Conservation (phyloP, 2,888 invertebrate genomes). For the Drosophila testacea region DNA sequence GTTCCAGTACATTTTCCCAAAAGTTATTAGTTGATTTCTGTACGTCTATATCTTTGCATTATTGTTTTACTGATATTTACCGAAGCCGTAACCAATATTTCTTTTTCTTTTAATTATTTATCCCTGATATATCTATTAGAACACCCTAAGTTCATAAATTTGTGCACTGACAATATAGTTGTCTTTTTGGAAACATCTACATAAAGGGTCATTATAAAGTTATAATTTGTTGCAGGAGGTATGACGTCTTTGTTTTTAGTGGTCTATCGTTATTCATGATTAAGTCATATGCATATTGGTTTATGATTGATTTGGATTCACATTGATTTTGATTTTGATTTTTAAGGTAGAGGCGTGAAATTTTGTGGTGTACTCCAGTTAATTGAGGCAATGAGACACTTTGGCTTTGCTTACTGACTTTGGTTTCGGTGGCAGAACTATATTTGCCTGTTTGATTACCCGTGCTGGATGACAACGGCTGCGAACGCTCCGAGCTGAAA, state of each 20-base stretch:
- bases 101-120: no score
- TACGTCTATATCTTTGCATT: no score
- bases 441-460: slow-evolving; percentile 85
- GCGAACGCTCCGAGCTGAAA: slow-evolving; percentile 83
- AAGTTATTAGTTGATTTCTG: no score
- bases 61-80: no score
- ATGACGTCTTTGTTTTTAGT: slow-evolving; percentile 1
- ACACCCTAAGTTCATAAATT: neutral
- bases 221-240: neutral
- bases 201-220: neutral
- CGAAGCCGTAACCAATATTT: no score
- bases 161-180: neutral
- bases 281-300: slow-evolving; percentile 18
- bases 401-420: slow-evolving; percentile 98
- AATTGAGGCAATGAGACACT: slow-evolving; percentile 74
- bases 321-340: slow-evolving; percentile 44
- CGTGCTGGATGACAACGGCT: slow-evolving; percentile 83
- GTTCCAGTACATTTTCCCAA: no score
- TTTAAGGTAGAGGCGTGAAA: slow-evolving; percentile 64
- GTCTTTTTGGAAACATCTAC: neutral
- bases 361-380: slow-evolving; percentile 78
- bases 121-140: neutral
- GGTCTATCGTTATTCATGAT: slow-evolving; percentile 9
- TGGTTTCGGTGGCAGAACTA: slow-evolving; percentile 90
- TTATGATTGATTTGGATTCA: slow-evolving; percentile 46